Conservation (phyloP, 2,113 vertebrate genomes). For the Lepus europaeus region DNA sequence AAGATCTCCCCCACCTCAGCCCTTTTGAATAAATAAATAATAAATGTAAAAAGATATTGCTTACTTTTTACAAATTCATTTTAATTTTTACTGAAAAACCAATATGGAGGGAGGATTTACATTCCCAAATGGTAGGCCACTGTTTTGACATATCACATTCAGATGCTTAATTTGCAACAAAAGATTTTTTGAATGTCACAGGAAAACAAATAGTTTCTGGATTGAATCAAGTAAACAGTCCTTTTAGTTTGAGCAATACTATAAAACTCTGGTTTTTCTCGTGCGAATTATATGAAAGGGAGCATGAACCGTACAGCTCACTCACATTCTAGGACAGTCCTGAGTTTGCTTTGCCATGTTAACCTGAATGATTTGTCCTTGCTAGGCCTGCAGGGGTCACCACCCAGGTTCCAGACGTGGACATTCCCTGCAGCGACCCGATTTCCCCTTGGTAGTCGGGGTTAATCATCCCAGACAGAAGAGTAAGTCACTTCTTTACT, state of each 20-base stretch:
- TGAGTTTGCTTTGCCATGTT: neutral
- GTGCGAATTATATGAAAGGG: neutral
- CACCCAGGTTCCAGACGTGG: neutral
- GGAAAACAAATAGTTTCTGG: constrained; percentile 51
- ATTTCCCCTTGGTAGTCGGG: neutral
- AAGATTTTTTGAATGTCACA: constrained; percentile 36
- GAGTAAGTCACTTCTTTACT: neutral
- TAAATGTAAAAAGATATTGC: neutral
- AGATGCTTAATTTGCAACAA: constrained; percentile 49
- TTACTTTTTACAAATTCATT: constrained; percentile 56
- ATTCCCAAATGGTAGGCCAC: neutral
- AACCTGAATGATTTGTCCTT: neutral
- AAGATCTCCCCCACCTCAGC: too few species aligned
- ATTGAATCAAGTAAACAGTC: constrained; percentile 51
- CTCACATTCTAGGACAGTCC: neutral
- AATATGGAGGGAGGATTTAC: neutral
- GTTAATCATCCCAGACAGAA: neutral
- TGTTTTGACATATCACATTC: neutral
- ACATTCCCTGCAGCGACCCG: neutral
- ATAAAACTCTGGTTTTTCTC: neutral
- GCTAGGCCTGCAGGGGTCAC: neutral
- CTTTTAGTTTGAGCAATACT: constrained; percentile 44
- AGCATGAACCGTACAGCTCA: neutral
- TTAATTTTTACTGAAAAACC: constrained; percentile 19
- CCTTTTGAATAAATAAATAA: too few species aligned